Evolutionary conservation across 2,888 invertebrate species (phyloP).

Genomic region (Parnassius glacialis): DNA sequence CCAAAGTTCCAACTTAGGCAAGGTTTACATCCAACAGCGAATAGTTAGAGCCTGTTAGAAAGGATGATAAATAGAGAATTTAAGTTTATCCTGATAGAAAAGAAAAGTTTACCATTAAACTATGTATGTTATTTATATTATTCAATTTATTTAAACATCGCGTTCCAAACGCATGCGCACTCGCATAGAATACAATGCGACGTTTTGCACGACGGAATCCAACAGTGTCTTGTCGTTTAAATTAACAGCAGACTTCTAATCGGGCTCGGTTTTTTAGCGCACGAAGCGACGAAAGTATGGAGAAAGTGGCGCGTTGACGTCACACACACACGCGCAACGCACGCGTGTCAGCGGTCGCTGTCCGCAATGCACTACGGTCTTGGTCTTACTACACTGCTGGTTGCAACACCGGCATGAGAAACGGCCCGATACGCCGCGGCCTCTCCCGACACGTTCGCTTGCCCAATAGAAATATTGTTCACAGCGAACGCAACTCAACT

Average conservation of each 20-base stretch:
- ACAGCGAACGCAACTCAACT: slow-evolving; percentile 45
- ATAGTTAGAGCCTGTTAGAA: no score
- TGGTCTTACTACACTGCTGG: slow-evolving; percentile 61
- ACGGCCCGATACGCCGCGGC: slow-evolving; percentile 68
- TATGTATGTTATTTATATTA: slow-evolving; percentile 22
- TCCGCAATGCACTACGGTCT: slow-evolving; percentile 55
- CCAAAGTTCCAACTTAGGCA: no score
- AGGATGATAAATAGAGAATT: no score
- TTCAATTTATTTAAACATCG: neutral
- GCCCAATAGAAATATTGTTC: slow-evolving; percentile 49
- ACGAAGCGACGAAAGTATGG: slow-evolving; percentile 78
- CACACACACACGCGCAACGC: slow-evolving; percentile 72
- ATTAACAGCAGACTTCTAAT: slow-evolving; percentile 70
- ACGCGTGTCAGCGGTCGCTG: slow-evolving; percentile 60
- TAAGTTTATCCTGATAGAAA: no score
- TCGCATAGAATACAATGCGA: slow-evolving; percentile 57
- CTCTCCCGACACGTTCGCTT: slow-evolving; percentile 76
- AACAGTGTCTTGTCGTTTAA: slow-evolving; percentile 68
- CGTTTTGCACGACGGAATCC: slow-evolving; percentile 66
- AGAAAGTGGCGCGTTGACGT: slow-evolving; percentile 80
- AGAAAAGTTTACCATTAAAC: no score
- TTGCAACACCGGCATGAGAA: slow-evolving; percentile 74
- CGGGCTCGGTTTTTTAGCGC: slow-evolving; percentile 72
- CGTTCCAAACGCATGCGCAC: slow-evolving; percentile 32
- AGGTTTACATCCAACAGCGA: no score